A percentile compares a stretch with the other conserved stretches of the same genome.
phyloP scores from a whole-genome alignment of 1,140 invertebrate species.

The Drosophila pectinifera region DNA sequence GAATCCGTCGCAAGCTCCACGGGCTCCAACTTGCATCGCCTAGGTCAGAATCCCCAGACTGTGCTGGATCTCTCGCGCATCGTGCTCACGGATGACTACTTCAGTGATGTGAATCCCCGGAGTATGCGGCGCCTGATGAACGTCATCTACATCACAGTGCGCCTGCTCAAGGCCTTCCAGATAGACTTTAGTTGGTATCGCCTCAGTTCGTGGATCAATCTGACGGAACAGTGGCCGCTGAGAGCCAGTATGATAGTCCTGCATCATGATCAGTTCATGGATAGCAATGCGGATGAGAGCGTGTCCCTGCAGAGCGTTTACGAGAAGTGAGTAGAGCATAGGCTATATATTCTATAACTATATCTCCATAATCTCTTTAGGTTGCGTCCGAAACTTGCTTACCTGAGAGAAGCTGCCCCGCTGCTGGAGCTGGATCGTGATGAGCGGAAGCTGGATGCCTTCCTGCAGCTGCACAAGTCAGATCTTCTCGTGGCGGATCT shows the following conservation, averaged over 20 bases:
- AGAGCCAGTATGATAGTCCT: conserved; percentile 98
- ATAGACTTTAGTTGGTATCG: conserved; percentile 99
- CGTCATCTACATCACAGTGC: conserved; percentile 97
- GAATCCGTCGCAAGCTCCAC: conserved; percentile 96
- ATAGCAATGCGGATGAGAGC: conserved; percentile 93
- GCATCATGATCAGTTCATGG: conserved; percentile 95
- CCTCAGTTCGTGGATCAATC: conserved; percentile 98
- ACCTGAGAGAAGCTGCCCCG: conserved; percentile 94
- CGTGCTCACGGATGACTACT: conserved; percentile 97
- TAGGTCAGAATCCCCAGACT: conserved; percentile 87
- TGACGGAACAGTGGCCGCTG: conserved; percentile 99
- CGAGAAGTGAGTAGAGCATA: conserved; percentile 90
- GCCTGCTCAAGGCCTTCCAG: conserved; percentile 98
- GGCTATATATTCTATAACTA: too few species aligned
- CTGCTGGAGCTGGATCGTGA: conserved; percentile 96
- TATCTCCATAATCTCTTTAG: conserved; percentile 85
- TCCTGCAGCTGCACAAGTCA: conserved; percentile 94
- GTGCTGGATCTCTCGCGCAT: conserved; percentile 93
- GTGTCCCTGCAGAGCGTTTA: conserved; percentile 95
- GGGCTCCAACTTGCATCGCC: conserved; percentile 92
- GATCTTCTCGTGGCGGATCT: conserved; percentile 93
- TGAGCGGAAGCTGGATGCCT: conserved; percentile 96
- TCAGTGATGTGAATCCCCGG: conserved; percentile 98
- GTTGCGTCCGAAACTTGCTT: conserved; percentile 92
- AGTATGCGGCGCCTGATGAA: conserved; percentile 99